A percentile compares a stretch with the other conserved stretches of the same genome.
These are phyloP conservation scores for Dicycla oo DNA, from an alignment of 2,888 invertebrate genomes.

Conservation along the genomic window DNA sequence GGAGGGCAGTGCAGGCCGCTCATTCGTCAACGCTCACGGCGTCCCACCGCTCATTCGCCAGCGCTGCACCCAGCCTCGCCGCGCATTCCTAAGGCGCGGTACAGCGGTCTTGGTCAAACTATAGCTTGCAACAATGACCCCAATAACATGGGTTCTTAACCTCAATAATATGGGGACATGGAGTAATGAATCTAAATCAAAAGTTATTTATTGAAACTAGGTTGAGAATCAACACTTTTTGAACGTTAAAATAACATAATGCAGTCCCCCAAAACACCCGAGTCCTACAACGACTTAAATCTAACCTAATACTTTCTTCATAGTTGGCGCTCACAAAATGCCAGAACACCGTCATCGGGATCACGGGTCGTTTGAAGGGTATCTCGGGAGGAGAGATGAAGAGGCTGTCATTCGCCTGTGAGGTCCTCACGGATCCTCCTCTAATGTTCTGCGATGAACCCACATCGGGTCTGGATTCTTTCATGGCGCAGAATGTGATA, in stretches of 20 bases:
- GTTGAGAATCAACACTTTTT: too few relatives aligned
- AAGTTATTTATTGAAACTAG: too few relatives aligned
- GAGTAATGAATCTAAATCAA: neutral
- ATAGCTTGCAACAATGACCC: neutral
- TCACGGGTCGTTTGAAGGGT: conserved; percentile 96
- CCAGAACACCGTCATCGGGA: conserved; percentile 97
- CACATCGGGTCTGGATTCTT: conserved; percentile 98
- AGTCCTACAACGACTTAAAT: neutral
- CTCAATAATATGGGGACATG: neutral
- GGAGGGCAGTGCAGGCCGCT: too few relatives aligned
- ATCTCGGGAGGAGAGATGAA: conserved; percentile 99
- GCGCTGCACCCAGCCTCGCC: too few relatives aligned
- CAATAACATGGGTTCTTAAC: too few relatives aligned
- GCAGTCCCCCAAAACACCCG: too few relatives aligned
- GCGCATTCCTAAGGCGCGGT: too few relatives aligned
- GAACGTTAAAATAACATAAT: too few relatives aligned
- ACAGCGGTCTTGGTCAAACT: too few relatives aligned
- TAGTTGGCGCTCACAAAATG: conserved; percentile 97
- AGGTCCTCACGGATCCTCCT: conserved; percentile 98
- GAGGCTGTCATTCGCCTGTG: conserved; percentile 98
- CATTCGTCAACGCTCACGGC: too few relatives aligned
- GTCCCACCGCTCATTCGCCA: too few relatives aligned
- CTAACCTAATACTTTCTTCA: conserved; percentile 78
- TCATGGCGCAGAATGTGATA: conserved; percentile 98
- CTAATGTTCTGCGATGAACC: conserved; percentile 99